Conservation (phyloP, 2,888 invertebrate species). For the Coenonympha glycerion region DNA sequence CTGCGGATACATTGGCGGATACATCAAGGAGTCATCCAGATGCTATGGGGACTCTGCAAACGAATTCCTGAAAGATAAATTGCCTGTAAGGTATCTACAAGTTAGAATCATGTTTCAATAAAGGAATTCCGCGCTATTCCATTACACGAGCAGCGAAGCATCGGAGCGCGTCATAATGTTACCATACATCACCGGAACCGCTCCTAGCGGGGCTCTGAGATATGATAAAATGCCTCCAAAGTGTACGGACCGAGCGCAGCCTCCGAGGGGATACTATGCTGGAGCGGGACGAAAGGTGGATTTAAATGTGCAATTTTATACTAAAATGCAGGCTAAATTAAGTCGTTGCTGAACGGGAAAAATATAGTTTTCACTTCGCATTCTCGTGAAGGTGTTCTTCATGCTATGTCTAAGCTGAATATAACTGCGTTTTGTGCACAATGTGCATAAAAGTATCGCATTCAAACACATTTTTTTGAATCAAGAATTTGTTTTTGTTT, state of each 20-base stretch:
- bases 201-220: constrained; percentile 5
- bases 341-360: background rate
- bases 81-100: background rate
- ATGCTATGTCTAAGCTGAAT: too few species aligned
- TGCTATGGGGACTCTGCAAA: too few species aligned
- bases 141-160: constrained; percentile 5
- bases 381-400: too few species aligned
- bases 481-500: too few species aligned
- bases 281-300: background rate
- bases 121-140: background rate
- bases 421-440: too few species aligned
- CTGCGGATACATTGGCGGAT: too few species aligned
- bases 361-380: background rate
- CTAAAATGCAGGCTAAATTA: constrained; percentile 4
- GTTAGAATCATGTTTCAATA: constrained; percentile 4
- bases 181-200: constrained; percentile 13
- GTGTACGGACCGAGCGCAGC: constrained; percentile 11
- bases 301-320: constrained; percentile 5
- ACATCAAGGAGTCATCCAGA: too few species aligned
- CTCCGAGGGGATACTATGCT: constrained; percentile 11
- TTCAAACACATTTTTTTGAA: too few species aligned
- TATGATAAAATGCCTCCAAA: constrained; percentile 17
- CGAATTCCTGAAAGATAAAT: too few species aligned
- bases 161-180: constrained; percentile 12
- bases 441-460: too few species aligned